Evolutionary conservation across 2,797 vertebrate genomes (phyloP).

Genomic region (Etheostoma perlongum): DNA sequence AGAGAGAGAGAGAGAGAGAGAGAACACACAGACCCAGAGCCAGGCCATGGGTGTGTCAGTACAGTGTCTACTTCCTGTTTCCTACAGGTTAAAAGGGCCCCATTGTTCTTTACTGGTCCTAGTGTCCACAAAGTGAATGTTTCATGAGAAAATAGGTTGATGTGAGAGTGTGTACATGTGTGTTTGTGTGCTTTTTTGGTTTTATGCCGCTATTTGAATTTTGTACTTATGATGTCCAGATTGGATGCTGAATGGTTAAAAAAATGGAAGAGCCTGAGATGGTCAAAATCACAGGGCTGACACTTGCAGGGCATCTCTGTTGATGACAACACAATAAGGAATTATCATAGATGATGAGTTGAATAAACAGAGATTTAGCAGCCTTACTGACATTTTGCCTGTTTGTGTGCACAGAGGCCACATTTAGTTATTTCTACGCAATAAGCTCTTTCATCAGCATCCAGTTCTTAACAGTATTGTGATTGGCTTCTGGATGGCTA

Average conservation of each 20-base stretch:
- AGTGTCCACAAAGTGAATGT: slow-evolving; percentile 25
- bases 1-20: slow-evolving; percentile 35
- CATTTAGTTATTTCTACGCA: neutral
- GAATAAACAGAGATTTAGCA: neutral
- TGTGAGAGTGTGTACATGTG: slow-evolving; percentile 1
- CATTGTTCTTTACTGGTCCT: slow-evolving; percentile 58
- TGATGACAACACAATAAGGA: neutral
- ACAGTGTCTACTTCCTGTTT: slow-evolving; percentile 60
- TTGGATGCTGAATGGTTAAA: slow-evolving; percentile 38
- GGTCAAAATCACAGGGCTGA: neutral
- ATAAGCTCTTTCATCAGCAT: neutral
- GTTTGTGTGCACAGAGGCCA: neutral
- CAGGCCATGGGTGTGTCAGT: slow-evolving; percentile 45
- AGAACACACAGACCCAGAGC: slow-evolving; percentile 33
- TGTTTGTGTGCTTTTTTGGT: slow-evolving; percentile 19
- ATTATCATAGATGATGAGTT: neutral
- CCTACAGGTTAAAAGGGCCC: slow-evolving; percentile 48
- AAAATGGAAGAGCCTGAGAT: neutral
- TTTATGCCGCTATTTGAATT: slow-evolving; percentile 48
- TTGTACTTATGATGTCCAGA: slow-evolving; percentile 39
- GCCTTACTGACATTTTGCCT: neutral
- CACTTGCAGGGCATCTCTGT: neutral
- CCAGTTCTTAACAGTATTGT: neutral
- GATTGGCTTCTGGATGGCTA: neutral
- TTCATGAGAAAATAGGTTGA: slow-evolving; percentile 17